Base-by-base conservation (phyloP, 2,888 invertebrate genomes). In the Eudasyphora cyanicolor region DNA sequence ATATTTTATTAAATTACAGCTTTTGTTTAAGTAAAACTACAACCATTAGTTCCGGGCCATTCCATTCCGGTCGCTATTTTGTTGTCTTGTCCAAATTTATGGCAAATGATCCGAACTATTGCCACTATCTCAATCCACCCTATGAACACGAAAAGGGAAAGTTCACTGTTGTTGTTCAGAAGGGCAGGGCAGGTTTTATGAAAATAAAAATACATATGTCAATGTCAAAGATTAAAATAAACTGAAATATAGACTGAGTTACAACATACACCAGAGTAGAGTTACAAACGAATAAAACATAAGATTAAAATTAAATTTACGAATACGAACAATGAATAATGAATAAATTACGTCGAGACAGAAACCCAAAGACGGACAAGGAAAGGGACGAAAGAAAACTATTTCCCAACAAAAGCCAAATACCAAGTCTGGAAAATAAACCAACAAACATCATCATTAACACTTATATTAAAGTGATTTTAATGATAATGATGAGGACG, bases 161-260 rank as follows among this genome's bases (percentile, higher is more conserved):
- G 32, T 32, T 32, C 32, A 8, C 32, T 17, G 49, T 1, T 5
- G 12, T 49, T 49, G 45, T 45, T 10, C 12, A 8, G 19, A 5
- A 4, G 45, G 45, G 45, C 1, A n/a, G 45, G 45, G 45, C 2
- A 7, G 6, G 10, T 19, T 17, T 57, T 57, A 57, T 57, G 21
- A 79, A 73, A 69, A 49, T 21, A 74, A 67, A 77, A 64, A 79
- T 74, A 78, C 71, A 79, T 79, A 79, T 70, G 69, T 79, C 79
- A 79, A 75, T 79, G 79, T 79, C 79, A 79, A 49, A 69, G 75
- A 79, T 75, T 69, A 78, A 79, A 69, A 79, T 49, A 69, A n/a
- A n/a, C n/a, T n/a, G n/a, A n/a, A n/a, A n/a, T n/a, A n/a, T n/a
- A n/a, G n/a, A n/a, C n/a, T n/a, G n/a, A n/a, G n/a, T n/a, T n/a